Percentiles rank a stretch among this genome's conserved stretches.
Evolutionary conservation across 1,140 invertebrate species (phyloP).

Genomic region (Nephotettix cincticeps): DNA sequence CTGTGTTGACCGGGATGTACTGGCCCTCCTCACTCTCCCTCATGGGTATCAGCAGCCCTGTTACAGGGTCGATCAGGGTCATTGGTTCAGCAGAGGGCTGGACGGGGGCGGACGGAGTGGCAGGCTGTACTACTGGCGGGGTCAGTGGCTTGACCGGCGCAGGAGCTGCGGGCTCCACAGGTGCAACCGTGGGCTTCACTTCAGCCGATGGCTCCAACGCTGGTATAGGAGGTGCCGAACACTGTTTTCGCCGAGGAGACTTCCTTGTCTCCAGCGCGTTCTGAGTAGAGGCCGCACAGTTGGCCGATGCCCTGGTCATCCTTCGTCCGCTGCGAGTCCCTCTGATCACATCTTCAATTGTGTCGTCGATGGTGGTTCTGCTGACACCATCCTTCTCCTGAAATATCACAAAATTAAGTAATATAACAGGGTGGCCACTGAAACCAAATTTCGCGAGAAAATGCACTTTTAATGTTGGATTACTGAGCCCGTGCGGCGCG

Average conservation of each 20-base stretch:
- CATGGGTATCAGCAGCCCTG: slow-evolving; percentile 69
- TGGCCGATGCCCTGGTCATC: slow-evolving; percentile 40
- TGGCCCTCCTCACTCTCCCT: slow-evolving; percentile 70
- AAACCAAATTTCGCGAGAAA: too few species aligned
- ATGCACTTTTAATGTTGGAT: too few species aligned
- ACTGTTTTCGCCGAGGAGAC: slow-evolving; percentile 39
- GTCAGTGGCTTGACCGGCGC: slow-evolving; percentile 30
- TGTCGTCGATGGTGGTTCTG: slow-evolving; percentile 75
- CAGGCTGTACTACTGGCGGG: slow-evolving; percentile 30
- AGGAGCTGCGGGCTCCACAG: slow-evolving; percentile 35
- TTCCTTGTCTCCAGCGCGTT: slow-evolving; percentile 31
- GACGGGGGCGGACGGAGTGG: not conserved
- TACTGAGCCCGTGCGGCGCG: too few species aligned
- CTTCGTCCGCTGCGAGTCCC: slow-evolving; percentile 42
- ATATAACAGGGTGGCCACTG: too few species aligned
- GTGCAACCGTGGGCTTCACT: slow-evolving; percentile 34
- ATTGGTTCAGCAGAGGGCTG: slow-evolving; percentile 52
- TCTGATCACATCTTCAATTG: slow-evolving; percentile 73
- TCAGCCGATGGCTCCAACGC: slow-evolving; percentile 13
- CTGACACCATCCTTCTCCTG: slow-evolving; percentile 68
- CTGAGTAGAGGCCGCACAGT: slow-evolving; percentile 23
- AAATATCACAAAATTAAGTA: slow-evolving; percentile 29
- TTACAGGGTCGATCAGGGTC: slow-evolving; percentile 72
- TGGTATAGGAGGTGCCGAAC: slow-evolving; percentile 42
- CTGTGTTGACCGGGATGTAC: slow-evolving; percentile 60